phyloP scores from a whole-genome alignment of 2,113 vertebrate genomes.

The Dasyurus viverrinus region DNA sequence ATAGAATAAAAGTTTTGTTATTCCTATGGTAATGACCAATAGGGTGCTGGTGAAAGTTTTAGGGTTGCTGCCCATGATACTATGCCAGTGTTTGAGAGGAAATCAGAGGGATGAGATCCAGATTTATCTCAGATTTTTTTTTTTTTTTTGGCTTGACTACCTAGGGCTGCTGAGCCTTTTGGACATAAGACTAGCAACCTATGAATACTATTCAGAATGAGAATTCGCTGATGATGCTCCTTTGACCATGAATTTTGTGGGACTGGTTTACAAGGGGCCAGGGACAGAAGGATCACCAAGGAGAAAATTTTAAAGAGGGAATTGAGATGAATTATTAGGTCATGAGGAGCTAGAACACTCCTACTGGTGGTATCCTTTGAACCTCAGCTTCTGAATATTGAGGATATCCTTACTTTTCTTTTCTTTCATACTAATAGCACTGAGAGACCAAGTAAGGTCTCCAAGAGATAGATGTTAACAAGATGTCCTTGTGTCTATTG shows the following conservation, averaged over 20 bases:
- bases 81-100: conserved; percentile 84
- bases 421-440: too few species aligned
- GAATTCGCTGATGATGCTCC: neutral
- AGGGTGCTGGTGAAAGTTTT: conserved; percentile 83
- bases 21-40: conserved; percentile 88
- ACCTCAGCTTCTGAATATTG: too few species aligned
- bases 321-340: neutral
- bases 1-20: conserved; percentile 57
- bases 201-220: too few species aligned
- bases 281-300: neutral
- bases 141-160: neutral
- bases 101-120: conserved; percentile 75
- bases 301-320: neutral
- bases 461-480: too few species aligned
- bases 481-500: too few species aligned
- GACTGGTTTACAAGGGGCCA: too few species aligned
- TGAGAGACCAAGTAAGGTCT: too few species aligned
- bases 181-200: neutral
- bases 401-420: too few species aligned
- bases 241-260: too few species aligned
- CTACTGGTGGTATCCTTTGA: too few species aligned
- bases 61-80: conserved; percentile 74
- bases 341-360: too few species aligned
- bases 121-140: too few species aligned
- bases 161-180: neutral